Evolutionary conservation across 2,797 vertebrate genomes (phyloP), one percentile per base, ranked within the genome.

Genomic region (Anas georgica): DNA sequence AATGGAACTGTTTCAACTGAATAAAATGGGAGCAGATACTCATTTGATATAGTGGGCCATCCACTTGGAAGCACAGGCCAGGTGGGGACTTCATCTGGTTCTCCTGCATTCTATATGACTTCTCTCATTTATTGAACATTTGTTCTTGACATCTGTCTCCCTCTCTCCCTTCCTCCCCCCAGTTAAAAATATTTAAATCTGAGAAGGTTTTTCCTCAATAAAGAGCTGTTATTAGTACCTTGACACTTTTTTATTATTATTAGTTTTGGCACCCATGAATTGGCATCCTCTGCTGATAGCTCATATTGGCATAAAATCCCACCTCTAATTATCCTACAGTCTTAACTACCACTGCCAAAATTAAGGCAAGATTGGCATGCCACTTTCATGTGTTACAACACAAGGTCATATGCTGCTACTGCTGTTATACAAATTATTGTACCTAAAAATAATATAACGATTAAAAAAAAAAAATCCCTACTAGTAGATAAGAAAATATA

Each of bases 341-440:
- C 60, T 77, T 78, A 83, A 93, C 64, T 75, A 56, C 25, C 41
- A 82, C 46, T 86, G 83, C 77, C 91, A 95, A 86, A 93, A 84
- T 33, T 50, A 86, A 86, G 45, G 67, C 62, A 92, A 88, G 80
- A 93, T 52, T 94, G 94, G 78, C 83, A 90, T 90, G 46, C 39
- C 37, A 79, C 46, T 84, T 91, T 68, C 28, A 56, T 90, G 23
- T 88, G 91, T 86, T 88, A 86, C 39, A 83, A 74, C 50, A 54
- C 77, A 93, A 94, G 90, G 86, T 93, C 93, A 91, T 86, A 82
- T 63, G 60, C 63, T 82, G 81, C 70, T 88, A 59, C 23, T 59
- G 59, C 74, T 95, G 39, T 90, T 91, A 86, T 63, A 84, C 52
- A 60, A 95, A 94, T 79, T 90, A 52, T 88, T 0, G 52, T 45